Percentiles rank a stretch among this genome's conserved stretches.
phyloP scores from a whole-genome alignment of 2,888 invertebrate genomes.

The Meta bourneti region DNA sequence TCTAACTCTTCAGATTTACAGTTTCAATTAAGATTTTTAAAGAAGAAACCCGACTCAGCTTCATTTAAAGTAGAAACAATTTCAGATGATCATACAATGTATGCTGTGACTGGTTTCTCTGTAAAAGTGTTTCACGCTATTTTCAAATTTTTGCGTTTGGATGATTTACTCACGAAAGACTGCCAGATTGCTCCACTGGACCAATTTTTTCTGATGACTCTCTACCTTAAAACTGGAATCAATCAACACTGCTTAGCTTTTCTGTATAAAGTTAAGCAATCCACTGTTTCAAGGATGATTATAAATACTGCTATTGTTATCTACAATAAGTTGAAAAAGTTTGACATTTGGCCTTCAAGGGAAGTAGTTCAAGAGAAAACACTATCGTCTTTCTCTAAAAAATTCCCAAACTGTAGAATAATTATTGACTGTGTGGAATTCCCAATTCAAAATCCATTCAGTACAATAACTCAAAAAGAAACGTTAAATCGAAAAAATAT shows the following conservation, averaged over 20 bases:
- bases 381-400: background rate
- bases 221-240: no score
- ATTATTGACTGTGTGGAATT: slow-evolving; percentile 29
- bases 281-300: slow-evolving; percentile 17
- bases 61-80: no score
- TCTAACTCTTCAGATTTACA: no score
- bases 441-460: slow-evolving; percentile 17
- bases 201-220: no score
- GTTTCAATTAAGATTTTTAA: no score
- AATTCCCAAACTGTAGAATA: slow-evolving; percentile 22
- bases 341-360: slow-evolving; percentile 8
- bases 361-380: background rate
- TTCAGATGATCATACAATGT: no score
- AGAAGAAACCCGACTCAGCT: no score
- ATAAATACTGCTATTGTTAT: background rate
- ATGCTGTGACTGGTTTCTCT: background rate
- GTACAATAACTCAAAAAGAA: background rate
- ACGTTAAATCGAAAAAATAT: slow-evolving; percentile 31
- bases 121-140: background rate
- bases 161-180: background rate
- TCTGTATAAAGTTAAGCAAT: background rate
- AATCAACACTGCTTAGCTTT: background rate
- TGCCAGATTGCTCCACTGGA: no score
- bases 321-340: background rate
- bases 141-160: background rate